Conservation (phyloP, 2,113 vertebrate species). For the Solea senegalensis region DNA sequence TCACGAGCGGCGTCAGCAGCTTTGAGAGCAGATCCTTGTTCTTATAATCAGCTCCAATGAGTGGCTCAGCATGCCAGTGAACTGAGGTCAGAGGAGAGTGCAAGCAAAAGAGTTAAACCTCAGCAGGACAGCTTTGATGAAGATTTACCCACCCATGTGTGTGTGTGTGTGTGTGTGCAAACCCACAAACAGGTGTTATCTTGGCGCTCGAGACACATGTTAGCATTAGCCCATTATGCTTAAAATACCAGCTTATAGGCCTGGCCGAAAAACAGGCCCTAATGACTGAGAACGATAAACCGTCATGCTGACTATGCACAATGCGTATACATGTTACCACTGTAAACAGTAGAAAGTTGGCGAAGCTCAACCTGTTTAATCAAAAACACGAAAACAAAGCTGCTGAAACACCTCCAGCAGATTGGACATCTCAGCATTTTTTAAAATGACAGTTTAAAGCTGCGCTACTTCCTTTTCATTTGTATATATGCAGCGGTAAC, state of each 20-base stretch:
- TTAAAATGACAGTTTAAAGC: conserved; percentile 12
- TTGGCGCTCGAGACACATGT: conserved; percentile 20
- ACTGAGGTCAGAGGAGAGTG: conserved; percentile 69
- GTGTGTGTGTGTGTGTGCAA: conserved; percentile 12
- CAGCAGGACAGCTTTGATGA: conserved; percentile 62
- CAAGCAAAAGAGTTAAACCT: conserved; percentile 53
- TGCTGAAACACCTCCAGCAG: conserved; percentile 19
- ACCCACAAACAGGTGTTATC: conserved; percentile 14
- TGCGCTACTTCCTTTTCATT: conserved; percentile 45
- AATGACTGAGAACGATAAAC: conserved; percentile 23
- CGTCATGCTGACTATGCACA: neutral
- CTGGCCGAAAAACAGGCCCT: neutral
- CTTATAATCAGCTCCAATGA: conserved; percentile 62
- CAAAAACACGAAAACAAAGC: conserved; percentile 44
- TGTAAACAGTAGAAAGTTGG: conserved; percentile 39
- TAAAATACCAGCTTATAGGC: conserved; percentile 25
- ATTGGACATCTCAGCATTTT: conserved; percentile 37
- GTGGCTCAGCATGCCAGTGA: conserved; percentile 61
- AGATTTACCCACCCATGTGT: conserved; percentile 46
- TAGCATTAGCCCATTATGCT: conserved; percentile 22
- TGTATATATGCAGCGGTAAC: conserved; percentile 31
- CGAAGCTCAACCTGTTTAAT: conserved; percentile 43
- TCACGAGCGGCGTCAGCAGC: conserved; percentile 35
- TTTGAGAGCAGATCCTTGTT: conserved; percentile 27
- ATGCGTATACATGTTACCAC: conserved; percentile 24